Evolutionary conservation across 2,888 invertebrate species (phyloP).

Genomic region (Oligia strigilis): DNA sequence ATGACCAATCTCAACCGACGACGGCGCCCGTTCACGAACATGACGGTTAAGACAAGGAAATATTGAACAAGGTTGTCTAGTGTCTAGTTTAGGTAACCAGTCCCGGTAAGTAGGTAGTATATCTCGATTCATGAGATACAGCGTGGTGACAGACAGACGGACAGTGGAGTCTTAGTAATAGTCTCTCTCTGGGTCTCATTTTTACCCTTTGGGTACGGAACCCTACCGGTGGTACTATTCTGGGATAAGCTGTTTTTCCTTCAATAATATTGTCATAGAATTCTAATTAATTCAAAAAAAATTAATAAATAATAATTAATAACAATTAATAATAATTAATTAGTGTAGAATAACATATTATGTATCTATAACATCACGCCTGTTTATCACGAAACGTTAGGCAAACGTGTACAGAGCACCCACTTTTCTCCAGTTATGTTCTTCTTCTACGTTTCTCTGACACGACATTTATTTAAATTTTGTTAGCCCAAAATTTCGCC

Average conservation of each 20-base stretch:
- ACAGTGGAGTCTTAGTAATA: no score
- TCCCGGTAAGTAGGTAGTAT: not conserved
- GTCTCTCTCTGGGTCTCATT: no score
- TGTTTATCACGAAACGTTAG: not conserved
- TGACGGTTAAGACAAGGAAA: not conserved
- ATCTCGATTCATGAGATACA: no score
- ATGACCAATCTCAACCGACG: no score
- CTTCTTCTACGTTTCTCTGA: not conserved
- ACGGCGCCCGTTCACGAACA: no score
- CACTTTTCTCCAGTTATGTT: not conserved
- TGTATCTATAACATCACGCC: not conserved
- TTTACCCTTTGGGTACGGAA: no score
- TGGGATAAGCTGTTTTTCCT: not conserved
- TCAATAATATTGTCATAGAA: not conserved
- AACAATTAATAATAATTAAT: no score
- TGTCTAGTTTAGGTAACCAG: slow-evolving; percentile 6
- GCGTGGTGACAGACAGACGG: no score
- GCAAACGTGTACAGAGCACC: not conserved
- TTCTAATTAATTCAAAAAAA: no score
- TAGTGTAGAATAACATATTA: no score
- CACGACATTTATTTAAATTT: not conserved
- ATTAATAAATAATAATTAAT: no score
- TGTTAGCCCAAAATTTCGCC: not conserved
- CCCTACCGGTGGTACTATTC: not conserved
- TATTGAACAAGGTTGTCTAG: slow-evolving; percentile 16